Base-by-base conservation (phyloP, 2,888 invertebrate genomes). In the Cantharis rustica region DNA sequence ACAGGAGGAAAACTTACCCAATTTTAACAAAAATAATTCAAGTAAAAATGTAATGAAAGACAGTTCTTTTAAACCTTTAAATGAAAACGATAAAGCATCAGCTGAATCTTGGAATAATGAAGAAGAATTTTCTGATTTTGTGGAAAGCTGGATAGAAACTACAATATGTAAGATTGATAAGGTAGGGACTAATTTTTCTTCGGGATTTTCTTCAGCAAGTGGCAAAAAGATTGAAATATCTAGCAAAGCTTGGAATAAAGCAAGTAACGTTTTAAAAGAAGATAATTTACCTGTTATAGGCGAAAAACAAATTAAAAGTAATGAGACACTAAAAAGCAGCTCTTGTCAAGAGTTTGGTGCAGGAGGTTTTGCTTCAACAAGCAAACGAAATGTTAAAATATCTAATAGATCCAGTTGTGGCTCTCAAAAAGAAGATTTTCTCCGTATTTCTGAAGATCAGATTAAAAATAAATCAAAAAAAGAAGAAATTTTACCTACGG, bases 281-380 rank as follows among this genome's bases (percentile, higher is more conserved):
- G 47, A n/a, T n/a, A 47, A 47, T 47, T n/a, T 47, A 5, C 47
- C 47, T 47, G n/a, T n/a, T n/a, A 5, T 47, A 13, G 0, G 5
- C n/a, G 47, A 47, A 47, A 47, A 47, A 7, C 47, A 47, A n/a
- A 47, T n/a, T n/a, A 47, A 47, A 47, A 47, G 7, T 47, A n/a
- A 47, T n/a, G 7, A 47, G 47, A 9, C n/a, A 7, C 7, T 9
- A 47, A n/a, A 47, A 47, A 7, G n/a, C 47, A n/a, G 47, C 7
- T 47, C 47, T n/a, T 1, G 2, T n/a, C 47, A 47, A 47, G 47
- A n/a, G 5, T 47, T 47, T n/a, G n/a, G n/a, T 47, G 47, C 5
- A 47, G 47, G 61, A 68, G 85, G 84, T 20, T 86, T 86, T 74
- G 80, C 82, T 77, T 88, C 88, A n/a, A 87, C 87, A 10, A 85